These are phyloP conservation scores for Palythoa grandiflora DNA, from an alignment of 92 coral and sea anemone species.

Conservation along the genomic window DNA sequence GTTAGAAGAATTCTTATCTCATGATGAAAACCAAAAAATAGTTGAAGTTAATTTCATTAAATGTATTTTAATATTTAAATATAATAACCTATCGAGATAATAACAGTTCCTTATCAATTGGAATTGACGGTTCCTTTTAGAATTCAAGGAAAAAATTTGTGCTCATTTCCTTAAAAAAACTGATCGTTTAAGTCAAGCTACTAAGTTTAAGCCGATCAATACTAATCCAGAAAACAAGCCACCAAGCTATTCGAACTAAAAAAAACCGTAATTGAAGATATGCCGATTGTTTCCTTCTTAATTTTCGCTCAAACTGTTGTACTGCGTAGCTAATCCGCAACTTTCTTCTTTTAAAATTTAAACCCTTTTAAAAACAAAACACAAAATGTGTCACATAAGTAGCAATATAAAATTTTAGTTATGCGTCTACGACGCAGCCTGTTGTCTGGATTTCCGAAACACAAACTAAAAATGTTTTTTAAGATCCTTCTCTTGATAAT, in stretches of 20 bases:
- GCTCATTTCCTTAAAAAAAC: background rate
- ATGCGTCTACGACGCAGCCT: background rate
- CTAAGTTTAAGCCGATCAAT: background rate
- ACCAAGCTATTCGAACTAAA: background rate
- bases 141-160: background rate
- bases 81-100: background rate
- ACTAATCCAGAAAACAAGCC: background rate
- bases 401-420: no score
- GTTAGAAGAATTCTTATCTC: background rate
- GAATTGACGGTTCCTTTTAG: background rate
- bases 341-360: background rate
- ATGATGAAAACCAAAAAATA: background rate
- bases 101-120: background rate
- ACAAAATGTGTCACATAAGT: no score
- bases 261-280: background rate
- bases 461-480: background rate
- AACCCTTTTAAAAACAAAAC: background rate
- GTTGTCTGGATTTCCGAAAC: background rate
- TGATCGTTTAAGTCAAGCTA: background rate
- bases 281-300: conserved; percentile 31
- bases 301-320: background rate
- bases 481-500: no score
- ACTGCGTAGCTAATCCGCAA: background rate
- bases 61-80: background rate
- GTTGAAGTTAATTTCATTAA: background rate